Evolutionary conservation across 2,888 invertebrate species (phyloP), one percentile per base, ranked within the genome.

Genomic region (Phymatocera aterrima): DNA sequence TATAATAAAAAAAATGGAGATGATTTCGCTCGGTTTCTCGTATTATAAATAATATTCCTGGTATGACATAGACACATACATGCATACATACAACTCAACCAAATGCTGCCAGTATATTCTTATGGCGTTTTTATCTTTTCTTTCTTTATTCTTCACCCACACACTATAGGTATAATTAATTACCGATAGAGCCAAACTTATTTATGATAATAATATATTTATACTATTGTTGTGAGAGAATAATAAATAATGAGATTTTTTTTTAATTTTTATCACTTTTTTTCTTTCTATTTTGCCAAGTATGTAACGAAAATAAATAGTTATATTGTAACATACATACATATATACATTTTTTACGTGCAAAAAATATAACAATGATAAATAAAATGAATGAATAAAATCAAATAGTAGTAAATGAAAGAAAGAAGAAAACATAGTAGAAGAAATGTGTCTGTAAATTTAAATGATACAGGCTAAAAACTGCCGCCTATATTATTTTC

Each of bases 111-210:
- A 88, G 88, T 86, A n/a, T n/a, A 85, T 87, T 84, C 85, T 87
- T 87, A 87, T 85, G 89, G 89, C 89, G 89, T 89, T 90, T 90
- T 89, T 57, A 15, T 61, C 15, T 8, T 51, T 51, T 51, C 15
- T n/a, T 51, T n/a, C 4, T 12, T 51, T n/a, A 12, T n/a, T 15
- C 6, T 15, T 12, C 4, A 51, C 51, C 8, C 18, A 51, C 15
- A 51, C 18, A 18, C 87, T 8, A 40, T 8, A 40, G 88, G 87
- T 18, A 51, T 15, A 51, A 31, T 72, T 90, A 90, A 72, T 51
- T 90, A 90, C 88, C 89, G 87, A 90, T 90, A 90, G 89, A 90
- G 51, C 90, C 90, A 90, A 90, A 90, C 89, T 89, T 90, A 90
- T 90, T 90, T 90, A 90, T 90, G 89, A 90, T 89, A 89, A 90